Conservation (phyloP, 2,888 invertebrate species). For the Baronia brevicornis region DNA sequence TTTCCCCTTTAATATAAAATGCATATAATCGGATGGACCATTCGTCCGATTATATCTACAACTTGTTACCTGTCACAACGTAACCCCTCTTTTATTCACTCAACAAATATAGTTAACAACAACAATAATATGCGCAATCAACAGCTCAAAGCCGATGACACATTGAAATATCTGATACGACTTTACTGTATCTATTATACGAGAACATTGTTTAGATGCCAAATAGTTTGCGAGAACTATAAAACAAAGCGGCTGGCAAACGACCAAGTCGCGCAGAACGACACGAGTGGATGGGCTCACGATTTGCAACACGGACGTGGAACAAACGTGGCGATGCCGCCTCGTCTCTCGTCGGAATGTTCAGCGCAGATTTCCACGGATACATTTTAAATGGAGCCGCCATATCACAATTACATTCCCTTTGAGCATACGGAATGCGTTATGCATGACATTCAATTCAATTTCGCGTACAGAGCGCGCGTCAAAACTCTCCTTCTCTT, state of each 20-base stretch:
- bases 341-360: constrained; percentile 31
- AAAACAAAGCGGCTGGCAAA: constrained; percentile 70
- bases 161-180: constrained; percentile 53
- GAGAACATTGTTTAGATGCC: constrained; percentile 68
- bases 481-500: constrained; percentile 64
- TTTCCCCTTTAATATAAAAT: too few species aligned
- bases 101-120: too few species aligned
- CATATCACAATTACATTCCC: constrained; percentile 69
- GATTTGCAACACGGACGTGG: constrained; percentile 42
- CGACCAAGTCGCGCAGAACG: constrained; percentile 58
- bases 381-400: constrained; percentile 69
- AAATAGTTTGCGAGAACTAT: constrained; percentile 64
- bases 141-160: constrained; percentile 38
- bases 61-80: too few species aligned
- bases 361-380: constrained; percentile 61
- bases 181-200: constrained; percentile 65
- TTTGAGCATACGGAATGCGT: constrained; percentile 66
- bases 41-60: too few species aligned
- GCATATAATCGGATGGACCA: too few species aligned
- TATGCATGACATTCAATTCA: constrained; percentile 69
- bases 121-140: constrained; percentile 20
- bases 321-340: constrained; percentile 23
- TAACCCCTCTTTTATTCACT: too few species aligned
- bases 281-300: constrained; percentile 60
- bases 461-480: constrained; percentile 65